Base-by-base conservation (phyloP, 2,797 vertebrate species). In the Myripristis jacobus region DNA sequence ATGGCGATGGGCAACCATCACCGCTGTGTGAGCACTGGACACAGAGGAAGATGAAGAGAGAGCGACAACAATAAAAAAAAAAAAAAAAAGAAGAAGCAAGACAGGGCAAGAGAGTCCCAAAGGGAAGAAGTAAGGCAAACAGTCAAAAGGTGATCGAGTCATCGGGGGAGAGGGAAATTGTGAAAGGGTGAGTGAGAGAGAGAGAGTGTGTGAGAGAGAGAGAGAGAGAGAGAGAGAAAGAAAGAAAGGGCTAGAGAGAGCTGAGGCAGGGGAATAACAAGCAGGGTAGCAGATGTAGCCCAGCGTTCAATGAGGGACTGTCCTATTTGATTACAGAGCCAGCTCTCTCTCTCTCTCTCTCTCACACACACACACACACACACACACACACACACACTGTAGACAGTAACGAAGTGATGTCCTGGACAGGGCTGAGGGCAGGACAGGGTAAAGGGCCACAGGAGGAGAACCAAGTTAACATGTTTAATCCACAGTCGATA, bases 1-100 rank as follows among this genome's bases (percentile, higher is more conserved):
- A 92, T 91, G 87, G 91, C 81, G 80, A 91, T 55, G 63, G 66
- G 50, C 70, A 81, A 77, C 68, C 63, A 15, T 77, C 83, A 78
- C 47, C 57, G 44, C 62, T 48, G 58, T 77, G 63, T 79, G 68
- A 69, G 60, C 67, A 54, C 61, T 75, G 86, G 83, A 87, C 85
- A 87, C 53, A 81, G 73, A 84, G 72, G 79, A 58, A 46, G 41
- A 73, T 34, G 55, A 51, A 25, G 27, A 64, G 69, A 52, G 57
- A 57, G 63, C 27, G 27, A 29, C 27, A 29, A 6, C 27, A 29
- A 29, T 29, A 6, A 29, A 3, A 29, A 29, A 29, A n/a, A n/a
- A n/a, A n/a, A n/a, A n/a, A n/a, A n/a, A n/a, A n/a, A n/a, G n/a
- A n/a, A n/a, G n/a, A n/a, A n/a, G n/a, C n/a, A n/a, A n/a, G 29